Evolutionary conservation across 2,888 invertebrate genomes (phyloP), one percentile per base, ranked within the genome.

Genomic region (Trissolcus brochymenae): DNA sequence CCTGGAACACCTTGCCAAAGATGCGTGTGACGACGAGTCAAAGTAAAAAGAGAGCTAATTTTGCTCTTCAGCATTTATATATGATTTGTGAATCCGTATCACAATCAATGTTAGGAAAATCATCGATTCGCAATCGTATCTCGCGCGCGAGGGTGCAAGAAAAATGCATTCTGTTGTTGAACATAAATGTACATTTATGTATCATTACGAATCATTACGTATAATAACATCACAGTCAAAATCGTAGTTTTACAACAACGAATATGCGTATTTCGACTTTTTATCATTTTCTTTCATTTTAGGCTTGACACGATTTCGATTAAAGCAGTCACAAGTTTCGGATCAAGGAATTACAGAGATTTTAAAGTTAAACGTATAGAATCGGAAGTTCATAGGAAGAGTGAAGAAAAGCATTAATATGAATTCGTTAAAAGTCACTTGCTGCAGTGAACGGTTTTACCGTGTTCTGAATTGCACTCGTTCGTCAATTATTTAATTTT

Each of bases 181-280:
- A 80, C 75, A 78, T 62, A 81, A 78, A 76, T 77, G 79, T 82
- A 72, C 64, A 79, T 54, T 75, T 80, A 78, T 55, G 72, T 79
- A 80, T 80, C 76, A 57, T 71, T 72, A 64, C 46, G 50, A 11
- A 50, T 50, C 11, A 50, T 46, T 54, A 29, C 17, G 54, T 66
- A 74, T 68, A 68, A 56, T 86, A 86, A 81, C 83, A 86, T 87
- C 87, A 86, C 86, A 86, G 87, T 86, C 84, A 84, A 84, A 85
- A 85, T 79, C 50, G 72, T 75, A 79, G 66, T 76, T 79, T 80
- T 81, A 82, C 68, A 80, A 78, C 80, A 83, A 82, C 79, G 81
- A 81, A 79, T 79, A 82, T 82, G 80, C 76, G 76, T 74, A 68
- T 78, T 75, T 71, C 74, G 55, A 76, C 59, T 68, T 72, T 29